Conservation (phyloP, 1,140 invertebrate species). For the Zaprionus inermis region DNA sequence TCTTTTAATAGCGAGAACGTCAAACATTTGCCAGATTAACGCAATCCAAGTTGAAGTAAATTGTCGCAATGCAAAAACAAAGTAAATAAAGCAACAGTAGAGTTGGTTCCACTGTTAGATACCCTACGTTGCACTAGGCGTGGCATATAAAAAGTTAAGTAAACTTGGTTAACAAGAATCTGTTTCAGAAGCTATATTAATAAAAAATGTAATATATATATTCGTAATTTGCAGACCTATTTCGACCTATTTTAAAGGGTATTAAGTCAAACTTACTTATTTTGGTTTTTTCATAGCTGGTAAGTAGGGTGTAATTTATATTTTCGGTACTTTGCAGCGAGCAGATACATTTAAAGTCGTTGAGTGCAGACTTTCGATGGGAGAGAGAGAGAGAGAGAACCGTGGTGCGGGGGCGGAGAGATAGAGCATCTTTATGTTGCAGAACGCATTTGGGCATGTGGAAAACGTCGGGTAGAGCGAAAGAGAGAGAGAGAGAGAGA, state of each 20-base stretch:
- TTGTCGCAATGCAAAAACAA: slow-evolving; percentile 53
- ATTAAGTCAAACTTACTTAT: background rate
- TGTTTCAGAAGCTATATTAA: too few species aligned
- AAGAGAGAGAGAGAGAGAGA: background rate
- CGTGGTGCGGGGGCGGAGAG: too few species aligned
- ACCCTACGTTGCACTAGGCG: too few species aligned
- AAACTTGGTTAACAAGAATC: too few species aligned
- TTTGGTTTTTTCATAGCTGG: slow-evolving; percentile 25
- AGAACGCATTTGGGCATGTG: slow-evolving; percentile 1
- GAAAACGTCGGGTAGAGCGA: background rate
- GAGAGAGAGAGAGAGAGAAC: slow-evolving; percentile 9
- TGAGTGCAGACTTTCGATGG: slow-evolving; percentile 62
- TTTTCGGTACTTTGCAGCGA: slow-evolving; percentile 62
- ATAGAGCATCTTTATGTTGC: background rate
- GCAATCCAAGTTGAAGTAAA: slow-evolving; percentile 75
- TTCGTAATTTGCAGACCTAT: too few species aligned
- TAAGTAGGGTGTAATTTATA: slow-evolving; percentile 65
- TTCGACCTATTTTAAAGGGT: background rate
- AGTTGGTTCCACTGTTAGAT: background rate
- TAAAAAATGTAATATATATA: too few species aligned
- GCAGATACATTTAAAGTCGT: slow-evolving; percentile 80
- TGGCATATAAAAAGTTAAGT: too few species aligned
- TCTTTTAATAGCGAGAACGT: slow-evolving; percentile 79
- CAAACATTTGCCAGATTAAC: slow-evolving; percentile 81
- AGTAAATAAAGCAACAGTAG: background rate